These are phyloP conservation scores for Cheilosia urbana DNA, from an alignment of 2,888 invertebrate genomes.

Conservation along the genomic window DNA sequence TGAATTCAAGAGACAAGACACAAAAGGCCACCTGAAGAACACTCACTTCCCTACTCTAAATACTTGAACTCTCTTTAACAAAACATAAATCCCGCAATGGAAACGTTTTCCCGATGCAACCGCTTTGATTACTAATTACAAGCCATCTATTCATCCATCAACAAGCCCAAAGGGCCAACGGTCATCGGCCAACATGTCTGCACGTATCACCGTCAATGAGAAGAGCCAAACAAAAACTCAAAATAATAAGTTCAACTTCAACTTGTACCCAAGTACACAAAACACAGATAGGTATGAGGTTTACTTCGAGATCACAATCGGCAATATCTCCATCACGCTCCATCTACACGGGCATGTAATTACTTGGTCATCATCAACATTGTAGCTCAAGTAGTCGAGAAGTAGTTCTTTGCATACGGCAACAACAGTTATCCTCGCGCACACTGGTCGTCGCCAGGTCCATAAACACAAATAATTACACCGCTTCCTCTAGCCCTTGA, in stretches of 20 bases:
- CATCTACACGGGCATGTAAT: conserved; percentile 27
- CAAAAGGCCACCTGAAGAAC: neutral
- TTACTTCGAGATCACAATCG: conserved; percentile 42
- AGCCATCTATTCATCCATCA: conserved; percentile 24
- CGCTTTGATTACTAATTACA: conserved; percentile 39
- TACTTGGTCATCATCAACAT: conserved; percentile 59
- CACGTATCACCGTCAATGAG: conserved; percentile 12
- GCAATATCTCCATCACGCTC: conserved; percentile 58
- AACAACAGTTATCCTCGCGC: conserved; percentile 36
- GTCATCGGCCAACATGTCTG: neutral
- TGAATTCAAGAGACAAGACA: neutral
- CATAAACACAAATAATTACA: conserved; percentile 55
- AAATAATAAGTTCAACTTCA: conserved; percentile 64
- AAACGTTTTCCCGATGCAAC: conserved; percentile 20
- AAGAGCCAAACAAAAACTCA: conserved; percentile 27
- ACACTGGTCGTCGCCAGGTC: conserved; percentile 49
- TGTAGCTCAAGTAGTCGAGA: conserved; percentile 40
- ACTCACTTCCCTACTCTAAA: neutral
- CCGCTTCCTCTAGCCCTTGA: conserved; percentile 58
- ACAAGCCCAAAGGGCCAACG: conserved; percentile 11
- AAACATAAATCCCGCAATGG: conserved; percentile 19
- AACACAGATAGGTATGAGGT: neutral
- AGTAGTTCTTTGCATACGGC: conserved; percentile 30
- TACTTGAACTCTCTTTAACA: conserved; percentile 1
- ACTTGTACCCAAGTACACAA: conserved; percentile 20